A percentile compares a stretch with the other conserved stretches of the same genome.
Conservation (phyloP, 2,888 invertebrate genomes). For the Callosobruchus maculatus region DNA sequence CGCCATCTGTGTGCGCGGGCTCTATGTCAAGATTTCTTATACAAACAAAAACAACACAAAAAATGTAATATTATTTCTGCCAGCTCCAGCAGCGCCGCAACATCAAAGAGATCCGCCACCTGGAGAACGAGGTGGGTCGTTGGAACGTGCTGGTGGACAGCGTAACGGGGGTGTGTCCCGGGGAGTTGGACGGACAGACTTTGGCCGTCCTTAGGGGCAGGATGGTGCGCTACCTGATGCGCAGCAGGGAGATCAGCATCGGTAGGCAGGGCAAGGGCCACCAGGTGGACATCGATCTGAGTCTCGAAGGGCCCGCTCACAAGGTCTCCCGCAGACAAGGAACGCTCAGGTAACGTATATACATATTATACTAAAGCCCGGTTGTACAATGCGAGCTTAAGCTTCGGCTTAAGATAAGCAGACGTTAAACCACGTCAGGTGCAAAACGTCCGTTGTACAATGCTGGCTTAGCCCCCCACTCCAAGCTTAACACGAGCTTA, state of each 20-base stretch:
- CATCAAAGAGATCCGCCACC: constrained; percentile 69
- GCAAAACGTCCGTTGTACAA: too few relatives aligned
- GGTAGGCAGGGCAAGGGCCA: constrained; percentile 87
- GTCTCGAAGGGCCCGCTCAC: constrained; percentile 89
- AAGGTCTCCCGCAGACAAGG: constrained; percentile 93
- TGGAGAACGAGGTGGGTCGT: constrained; percentile 81
- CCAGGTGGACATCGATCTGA: constrained; percentile 88
- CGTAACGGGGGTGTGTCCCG: constrained; percentile 76
- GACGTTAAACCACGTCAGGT: too few relatives aligned
- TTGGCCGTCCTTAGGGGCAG: constrained; percentile 88
- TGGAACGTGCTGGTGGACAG: constrained; percentile 94
- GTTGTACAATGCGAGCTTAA: too few relatives aligned
- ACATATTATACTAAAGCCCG: too few relatives aligned
- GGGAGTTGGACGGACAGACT: constrained; percentile 91
- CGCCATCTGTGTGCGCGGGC: too few relatives aligned
- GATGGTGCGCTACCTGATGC: constrained; percentile 90
- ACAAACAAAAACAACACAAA: too few relatives aligned
- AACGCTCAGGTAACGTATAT: constrained; percentile 60
- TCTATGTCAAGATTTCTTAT: too few relatives aligned
- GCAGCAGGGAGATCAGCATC: constrained; percentile 91
- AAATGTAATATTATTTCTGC: constrained; percentile 39
- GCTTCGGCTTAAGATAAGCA: too few relatives aligned
- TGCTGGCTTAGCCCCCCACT: too few relatives aligned
- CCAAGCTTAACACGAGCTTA: too few relatives aligned
- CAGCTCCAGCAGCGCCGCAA: constrained; percentile 59